phyloP scores from a whole-genome alignment of 2,888 invertebrate species.

The Acronicta psi region DNA sequence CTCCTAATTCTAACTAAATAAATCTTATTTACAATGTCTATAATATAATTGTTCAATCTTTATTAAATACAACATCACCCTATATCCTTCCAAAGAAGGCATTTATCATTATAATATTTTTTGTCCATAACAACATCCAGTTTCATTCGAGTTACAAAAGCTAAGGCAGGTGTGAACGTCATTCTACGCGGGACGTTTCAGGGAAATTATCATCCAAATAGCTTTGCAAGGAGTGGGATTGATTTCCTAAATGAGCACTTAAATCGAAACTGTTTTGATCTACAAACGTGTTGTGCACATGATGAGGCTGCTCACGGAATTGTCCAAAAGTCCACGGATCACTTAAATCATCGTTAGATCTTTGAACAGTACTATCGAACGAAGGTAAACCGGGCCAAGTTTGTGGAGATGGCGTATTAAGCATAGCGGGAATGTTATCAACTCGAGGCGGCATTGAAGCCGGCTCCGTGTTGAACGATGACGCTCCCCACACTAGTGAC shows the following conservation, averaged over 20 bases:
- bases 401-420: conserved; percentile 77
- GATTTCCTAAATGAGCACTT: conserved; percentile 71
- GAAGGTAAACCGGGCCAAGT: conserved; percentile 75
- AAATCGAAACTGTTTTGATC: conserved; percentile 82
- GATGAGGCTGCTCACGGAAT: conserved; percentile 81
- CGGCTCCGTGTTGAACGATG: conserved; percentile 65
- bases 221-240: conserved; percentile 70
- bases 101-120: conserved; percentile 43
- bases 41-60: conserved; percentile 81
- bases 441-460: conserved; percentile 60
- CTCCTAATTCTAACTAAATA: conserved; percentile 81
- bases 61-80: conserved; percentile 72
- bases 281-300: conserved; percentile 78
- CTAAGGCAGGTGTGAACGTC: conserved; percentile 64
- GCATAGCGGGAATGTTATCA: conserved; percentile 70
- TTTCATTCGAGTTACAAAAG: conserved; percentile 45
- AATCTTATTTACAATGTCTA: conserved; percentile 86
- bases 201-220: conserved; percentile 80
- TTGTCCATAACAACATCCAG: conserved; percentile 57
- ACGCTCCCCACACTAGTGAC: conserved; percentile 76
- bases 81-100: conserved; percentile 53
- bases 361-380: conserved; percentile 71
- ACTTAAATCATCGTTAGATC: conserved; percentile 67
- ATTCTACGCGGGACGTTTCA: conserved; percentile 82
- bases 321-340: conserved; percentile 83